Base-by-base conservation (phyloP, 2,113 vertebrate species). In the Sialia sialis region DNA sequence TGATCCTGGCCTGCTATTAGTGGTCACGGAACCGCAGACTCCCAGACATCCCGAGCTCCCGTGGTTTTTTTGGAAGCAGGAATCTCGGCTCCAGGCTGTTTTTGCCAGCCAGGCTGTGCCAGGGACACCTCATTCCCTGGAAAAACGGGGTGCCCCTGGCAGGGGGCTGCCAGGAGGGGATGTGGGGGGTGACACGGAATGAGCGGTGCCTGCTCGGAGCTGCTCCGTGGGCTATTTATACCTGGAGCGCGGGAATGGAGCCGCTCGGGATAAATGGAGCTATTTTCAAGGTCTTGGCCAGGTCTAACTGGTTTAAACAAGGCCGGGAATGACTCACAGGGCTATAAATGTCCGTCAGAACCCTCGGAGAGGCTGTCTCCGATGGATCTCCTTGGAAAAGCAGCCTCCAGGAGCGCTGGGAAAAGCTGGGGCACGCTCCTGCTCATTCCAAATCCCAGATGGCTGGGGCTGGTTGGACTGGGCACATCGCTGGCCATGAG, bases 251-350 rank as follows among this genome's bases (percentile, higher is more conserved):
- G 41, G 73, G 8, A 93, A 86, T 87, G 89, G 80, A 94, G 90
- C 44, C 22, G 68, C 56, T 82, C 13, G 5, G 86, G 95, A 97
- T 97, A 96, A 97, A 97, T 96, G 96, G 84, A 87, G 93, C 95
- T 94, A 94, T 97, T 96, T 97, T 96, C 70, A 94, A 97, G 94
- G 91, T 94, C 96, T 97, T 97, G 96, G 96, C 96, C 96, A 95
- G 96, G 96, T 96, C 95, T 89, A 84, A 94, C 93, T 91, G 95
- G 93, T 92, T 97, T 97, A 94, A 97, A 95, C 90, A 92, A 87
- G 96, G 89, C 93, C 46, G 62, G 91, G 64, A 94, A 92, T 97
- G 95, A 96, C 94, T 96, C 95, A 95, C 83, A 95, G 73, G 90
- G 95, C 92, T 95, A 95, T 96, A 97, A 96, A 97, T 88, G 94